Evolutionary conservation across 2,888 invertebrate genomes (phyloP).

Genomic region (Blastobasis adustella): DNA sequence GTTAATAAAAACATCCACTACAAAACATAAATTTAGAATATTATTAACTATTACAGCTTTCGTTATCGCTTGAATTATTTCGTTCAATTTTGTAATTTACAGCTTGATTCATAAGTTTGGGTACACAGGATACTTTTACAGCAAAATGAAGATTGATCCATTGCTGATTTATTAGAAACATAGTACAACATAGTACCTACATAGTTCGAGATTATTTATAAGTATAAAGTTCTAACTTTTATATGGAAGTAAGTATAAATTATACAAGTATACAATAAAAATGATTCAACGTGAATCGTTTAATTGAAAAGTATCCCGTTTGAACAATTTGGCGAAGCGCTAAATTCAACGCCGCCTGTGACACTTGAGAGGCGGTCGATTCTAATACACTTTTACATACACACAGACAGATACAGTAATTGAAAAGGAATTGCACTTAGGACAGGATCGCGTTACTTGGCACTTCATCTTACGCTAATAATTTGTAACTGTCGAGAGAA

Average conservation of each 20-base stretch:
- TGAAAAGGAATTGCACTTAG: constrained; percentile 66
- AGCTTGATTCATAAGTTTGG: constrained; percentile 37
- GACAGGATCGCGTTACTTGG: constrained; percentile 61
- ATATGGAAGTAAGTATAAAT: too few relatives aligned
- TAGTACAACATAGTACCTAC: too few relatives aligned
- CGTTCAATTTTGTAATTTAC: constrained; percentile 31
- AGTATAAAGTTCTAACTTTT: too few relatives aligned
- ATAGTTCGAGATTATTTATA: too few relatives aligned
- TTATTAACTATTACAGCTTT: constrained; percentile 20
- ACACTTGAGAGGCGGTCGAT: too few relatives aligned
- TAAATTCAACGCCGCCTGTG: constrained; percentile 5
- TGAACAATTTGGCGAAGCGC: constrained; percentile 35
- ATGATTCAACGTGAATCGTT: neutral
- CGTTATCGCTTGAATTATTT: constrained; percentile 5
- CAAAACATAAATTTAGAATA: constrained; percentile 64
- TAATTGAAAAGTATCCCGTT: constrained; percentile 35
- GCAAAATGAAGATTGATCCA: neutral
- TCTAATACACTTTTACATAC: constrained; percentile 14
- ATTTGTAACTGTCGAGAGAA: constrained; percentile 14
- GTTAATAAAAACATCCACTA: constrained; percentile 59
- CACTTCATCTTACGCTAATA: constrained; percentile 66
- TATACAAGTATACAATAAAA: too few relatives aligned
- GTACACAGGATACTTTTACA: constrained; percentile 40
- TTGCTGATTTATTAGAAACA: too few relatives aligned
- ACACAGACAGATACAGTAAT: constrained; percentile 37